Evolutionary conservation across 2,888 invertebrate species (phyloP), one percentile per base, ranked within the genome.

Genomic region (Erebia epiphron): DNA sequence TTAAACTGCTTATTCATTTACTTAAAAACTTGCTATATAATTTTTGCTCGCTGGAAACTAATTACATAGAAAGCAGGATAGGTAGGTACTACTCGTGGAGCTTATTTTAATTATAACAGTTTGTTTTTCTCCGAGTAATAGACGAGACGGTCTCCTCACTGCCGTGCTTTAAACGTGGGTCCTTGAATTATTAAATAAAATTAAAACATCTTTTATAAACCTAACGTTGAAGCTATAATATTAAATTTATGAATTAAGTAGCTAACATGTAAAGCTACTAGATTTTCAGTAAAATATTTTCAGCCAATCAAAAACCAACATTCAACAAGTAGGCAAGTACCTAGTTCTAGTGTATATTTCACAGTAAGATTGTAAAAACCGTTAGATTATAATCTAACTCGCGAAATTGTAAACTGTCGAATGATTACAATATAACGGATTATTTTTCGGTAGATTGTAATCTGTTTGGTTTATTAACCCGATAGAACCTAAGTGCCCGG

Each of bases 31-130:
- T 26, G 35, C n/a, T 10, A 7, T 43, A 43, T 18, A 61, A 46
- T 43, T 61, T 61, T 61, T 43, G 11, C 43, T 46, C 16, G 61
- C 16, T 16, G 13, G 18, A 61, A 61, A 61, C 61, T 61, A 43
- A 61, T 43, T 61, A 13, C 13, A 43, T 41, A 61, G 13, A 61
- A 43, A 60, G n/a, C 18, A 11, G 43, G 43, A 49, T 49, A 43
- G 43, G 1, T 49, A 43, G 43, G 1, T 14, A 21, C 56, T 35
- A 35, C 43, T 46, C 11, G 0, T 62, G 1, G n/a, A 60, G 46
- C 62, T 62, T 18, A 21, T 46, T 49, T 49, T 49, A 62, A 62
- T 62, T 62, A 52, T 52, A 43, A 49, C 18, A 16, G 21, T 49
- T 49, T 18, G 18, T 7, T 62, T 49, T 61, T 49, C 18, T 49